A percentile compares a stretch with the other conserved stretches of the same genome.
phyloP scores from a whole-genome alignment of 1,140 invertebrate genomes.

The Daktulosphaira vitifoliae region DNA sequence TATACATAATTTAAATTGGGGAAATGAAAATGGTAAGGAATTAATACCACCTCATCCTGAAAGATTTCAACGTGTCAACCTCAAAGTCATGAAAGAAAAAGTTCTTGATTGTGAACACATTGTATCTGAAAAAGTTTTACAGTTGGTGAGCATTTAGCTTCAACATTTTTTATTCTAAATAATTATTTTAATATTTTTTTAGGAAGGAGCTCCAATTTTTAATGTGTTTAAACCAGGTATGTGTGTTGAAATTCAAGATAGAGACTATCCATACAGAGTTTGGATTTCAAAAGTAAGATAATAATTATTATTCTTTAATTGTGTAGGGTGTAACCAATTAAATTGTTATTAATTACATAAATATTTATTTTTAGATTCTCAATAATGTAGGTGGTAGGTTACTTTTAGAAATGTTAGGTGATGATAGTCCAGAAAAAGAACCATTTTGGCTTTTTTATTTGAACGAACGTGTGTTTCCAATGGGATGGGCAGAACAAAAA shows the following conservation, averaged over 20 bases:
- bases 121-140: background rate
- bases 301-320: too few relatives aligned
- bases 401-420: constrained; percentile 15
- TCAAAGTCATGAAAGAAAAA: constrained; percentile 6
- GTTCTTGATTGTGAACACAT: constrained; percentile 8
- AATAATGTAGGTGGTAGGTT: constrained; percentile 19
- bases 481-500: constrained; percentile 29
- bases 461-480: constrained; percentile 25
- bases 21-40: constrained; percentile 15
- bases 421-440: background rate
- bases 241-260: constrained; percentile 26
- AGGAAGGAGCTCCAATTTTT: constrained; percentile 13
- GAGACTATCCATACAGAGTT: constrained; percentile 25
- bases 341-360: background rate
- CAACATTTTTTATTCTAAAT: too few relatives aligned
- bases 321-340: too few relatives aligned
- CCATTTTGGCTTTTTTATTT: constrained; percentile 23
- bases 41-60: background rate
- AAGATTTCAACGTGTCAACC: background rate
- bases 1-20: constrained; percentile 23
- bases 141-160: constrained; percentile 19
- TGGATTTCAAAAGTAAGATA: constrained; percentile 29
- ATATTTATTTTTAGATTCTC: background rate
- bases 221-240: constrained; percentile 18
- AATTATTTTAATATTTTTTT: too few relatives aligned